These are phyloP conservation scores for Malurus cyaneus DNA, from an alignment of 2,113 vertebrate genomes.

Conservation along the genomic window DNA sequence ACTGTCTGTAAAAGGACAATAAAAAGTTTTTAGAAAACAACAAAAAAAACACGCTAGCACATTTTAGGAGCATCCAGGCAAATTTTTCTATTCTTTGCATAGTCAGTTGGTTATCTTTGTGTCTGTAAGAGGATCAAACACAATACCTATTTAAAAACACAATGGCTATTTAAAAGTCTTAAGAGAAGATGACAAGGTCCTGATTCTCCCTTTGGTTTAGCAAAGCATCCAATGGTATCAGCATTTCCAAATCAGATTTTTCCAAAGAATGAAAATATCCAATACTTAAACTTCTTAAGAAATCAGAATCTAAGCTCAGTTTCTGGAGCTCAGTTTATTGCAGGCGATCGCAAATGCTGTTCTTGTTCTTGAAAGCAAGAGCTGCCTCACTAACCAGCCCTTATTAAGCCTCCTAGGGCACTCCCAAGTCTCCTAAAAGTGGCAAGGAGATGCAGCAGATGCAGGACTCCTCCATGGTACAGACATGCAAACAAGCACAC, in stretches of 20 bases:
- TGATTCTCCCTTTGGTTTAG: neutral
- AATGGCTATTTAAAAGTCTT: neutral
- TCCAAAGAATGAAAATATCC: neutral
- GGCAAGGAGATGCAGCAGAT: neutral
- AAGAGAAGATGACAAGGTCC: neutral
- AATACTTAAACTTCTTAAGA: neutral
- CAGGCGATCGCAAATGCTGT: neutral
- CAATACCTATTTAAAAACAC: neutral
- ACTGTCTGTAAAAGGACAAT: neutral
- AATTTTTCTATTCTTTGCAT: neutral
- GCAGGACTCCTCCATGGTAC: rapidly evolving
- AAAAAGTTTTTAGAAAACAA: neutral
- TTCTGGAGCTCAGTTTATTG: neutral
- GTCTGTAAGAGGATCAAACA: neutral
- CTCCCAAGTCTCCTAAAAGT: neutral
- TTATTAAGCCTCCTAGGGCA: neutral
- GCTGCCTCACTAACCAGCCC: neutral
- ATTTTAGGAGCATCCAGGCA: neutral
- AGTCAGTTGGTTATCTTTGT: neutral
- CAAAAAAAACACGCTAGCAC: neutral
- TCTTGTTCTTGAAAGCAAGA: neutral
- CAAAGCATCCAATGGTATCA: neutral
- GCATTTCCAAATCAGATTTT: neutral
- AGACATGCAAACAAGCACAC: rapidly evolving
- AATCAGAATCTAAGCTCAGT: neutral